These are phyloP conservation scores for Nasua narica DNA, from an alignment of 2,797 vertebrate genomes.

Conservation along the genomic window DNA sequence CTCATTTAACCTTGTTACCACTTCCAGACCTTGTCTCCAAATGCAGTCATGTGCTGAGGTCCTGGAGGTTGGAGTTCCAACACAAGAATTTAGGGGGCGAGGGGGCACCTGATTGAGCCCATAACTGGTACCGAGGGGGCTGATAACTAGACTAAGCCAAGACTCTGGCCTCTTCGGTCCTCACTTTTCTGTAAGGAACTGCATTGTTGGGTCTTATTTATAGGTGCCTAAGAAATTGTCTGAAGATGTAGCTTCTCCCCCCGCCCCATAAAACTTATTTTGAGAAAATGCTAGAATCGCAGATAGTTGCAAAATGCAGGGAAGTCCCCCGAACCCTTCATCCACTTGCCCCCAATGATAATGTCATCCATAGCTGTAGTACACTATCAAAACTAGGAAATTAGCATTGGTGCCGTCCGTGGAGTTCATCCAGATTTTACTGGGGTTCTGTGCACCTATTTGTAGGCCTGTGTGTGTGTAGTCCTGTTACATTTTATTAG, in stretches of 20 bases:
- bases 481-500: no score
- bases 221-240: not conserved
- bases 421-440: not conserved
- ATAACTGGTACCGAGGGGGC: not conserved
- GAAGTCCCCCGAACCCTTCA: not conserved
- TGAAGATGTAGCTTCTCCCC: not conserved
- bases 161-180: not conserved
- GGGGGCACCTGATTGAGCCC: not conserved
- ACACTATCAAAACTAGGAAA: accelerated
- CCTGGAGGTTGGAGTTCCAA: not conserved
- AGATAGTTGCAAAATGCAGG: not conserved
- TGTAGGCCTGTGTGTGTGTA: not conserved
- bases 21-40: not conserved
- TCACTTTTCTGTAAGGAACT: not conserved
- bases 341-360: not conserved
- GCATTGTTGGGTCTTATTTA: not conserved
- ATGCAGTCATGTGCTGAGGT: not conserved
- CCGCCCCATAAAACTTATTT: not conserved
- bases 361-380: accelerated
- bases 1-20: not conserved
- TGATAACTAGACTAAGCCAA: not conserved
- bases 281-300: not conserved
- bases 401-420: accelerated
- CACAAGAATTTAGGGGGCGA: not conserved
- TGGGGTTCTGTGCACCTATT: not conserved